These are phyloP conservation scores for Zelleria hepariella DNA, from an alignment of 2,888 invertebrate species.

Conservation along the genomic window DNA sequence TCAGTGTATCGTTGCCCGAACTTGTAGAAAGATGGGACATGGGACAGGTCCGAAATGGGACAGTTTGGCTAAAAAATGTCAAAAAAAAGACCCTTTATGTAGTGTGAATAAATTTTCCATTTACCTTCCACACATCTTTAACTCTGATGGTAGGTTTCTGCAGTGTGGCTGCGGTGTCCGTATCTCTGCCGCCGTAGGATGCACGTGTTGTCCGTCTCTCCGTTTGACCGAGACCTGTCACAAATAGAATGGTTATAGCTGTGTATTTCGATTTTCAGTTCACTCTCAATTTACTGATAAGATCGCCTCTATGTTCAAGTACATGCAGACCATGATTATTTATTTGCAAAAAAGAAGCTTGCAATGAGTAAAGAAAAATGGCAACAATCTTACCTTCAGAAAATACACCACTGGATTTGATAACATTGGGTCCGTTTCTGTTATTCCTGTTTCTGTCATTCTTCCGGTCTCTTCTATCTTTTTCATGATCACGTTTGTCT, in stretches of 20 bases:
- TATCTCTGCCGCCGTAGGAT: constrained; percentile 33
- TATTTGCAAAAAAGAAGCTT: no score
- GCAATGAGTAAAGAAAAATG: neutral
- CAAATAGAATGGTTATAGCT: no score
- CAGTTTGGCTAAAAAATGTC: no score
- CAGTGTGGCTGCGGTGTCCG: constrained; percentile 28
- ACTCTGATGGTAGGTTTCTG: constrained; percentile 56
- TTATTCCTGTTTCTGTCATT: constrained; percentile 39
- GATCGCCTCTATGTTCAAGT: no score
- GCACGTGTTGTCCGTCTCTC: constrained; percentile 37
- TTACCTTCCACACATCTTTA: constrained; percentile 56
- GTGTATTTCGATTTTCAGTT: neutral
- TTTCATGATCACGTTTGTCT: constrained; percentile 43
- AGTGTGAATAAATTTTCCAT: no score
- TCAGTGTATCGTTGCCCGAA: no score
- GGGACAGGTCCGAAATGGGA: no score
- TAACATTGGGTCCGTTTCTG: constrained; percentile 49
- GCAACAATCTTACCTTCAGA: constrained; percentile 51
- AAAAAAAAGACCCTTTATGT: no score
- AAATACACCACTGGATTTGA: constrained; percentile 61
- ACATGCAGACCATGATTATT: no score
- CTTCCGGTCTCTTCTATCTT: constrained; percentile 34
- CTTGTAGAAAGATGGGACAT: no score
- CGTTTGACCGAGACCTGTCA: constrained; percentile 43
- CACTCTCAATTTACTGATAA: neutral